Base-by-base conservation (phyloP, 2,888 invertebrate genomes). In the Leucophenga montana region DNA sequence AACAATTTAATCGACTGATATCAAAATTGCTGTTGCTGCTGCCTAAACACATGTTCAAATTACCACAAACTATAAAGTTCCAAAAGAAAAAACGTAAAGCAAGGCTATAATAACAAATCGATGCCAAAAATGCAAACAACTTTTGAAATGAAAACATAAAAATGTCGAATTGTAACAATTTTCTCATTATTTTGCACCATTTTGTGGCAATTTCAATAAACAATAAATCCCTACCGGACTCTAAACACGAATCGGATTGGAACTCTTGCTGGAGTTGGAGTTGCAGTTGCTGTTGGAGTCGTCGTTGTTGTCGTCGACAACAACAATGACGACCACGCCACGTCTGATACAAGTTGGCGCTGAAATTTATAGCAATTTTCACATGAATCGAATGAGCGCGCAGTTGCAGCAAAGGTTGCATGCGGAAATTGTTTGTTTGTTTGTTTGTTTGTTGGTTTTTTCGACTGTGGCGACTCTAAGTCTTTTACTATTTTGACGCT, bases 171-270 rank as follows among this genome's bases (percentile, higher is more conserved):
- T 77, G 77, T 77, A 74, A 74, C 78, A 77, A 81, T 80, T 80
- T 85, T 82, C 82, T 82, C 82, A 82, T 84, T 83, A 84, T 79
- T 83, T 84, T 82, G 79, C 82, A 82, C 82, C 84, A 82, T 85
- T 85, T 85, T 85, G 84, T 83, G 84, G 86, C 83, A 85, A 85
- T 84, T 84, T 80, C 84, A 86, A 86, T 86, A 86, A 85, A 85
- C 86, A 86, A 86, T 86, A 86, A 86, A 86, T 86, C 84, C 86
- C 84, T 85, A 81, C 82, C 70, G 69, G 69, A 68, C 5, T 33
- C 27, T 27, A 50, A 50, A 50, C 33, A 33, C 50, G 31, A 50
- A 50, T 64, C 20, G 18, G 11, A 57, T 1, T 14, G 22, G 31
- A 33, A 27, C 50, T 50, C 62, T 50, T 50, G 50, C 50, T 48